Conservation (phyloP, 2,113 vertebrate species). For the Ammodytes dubius region DNA sequence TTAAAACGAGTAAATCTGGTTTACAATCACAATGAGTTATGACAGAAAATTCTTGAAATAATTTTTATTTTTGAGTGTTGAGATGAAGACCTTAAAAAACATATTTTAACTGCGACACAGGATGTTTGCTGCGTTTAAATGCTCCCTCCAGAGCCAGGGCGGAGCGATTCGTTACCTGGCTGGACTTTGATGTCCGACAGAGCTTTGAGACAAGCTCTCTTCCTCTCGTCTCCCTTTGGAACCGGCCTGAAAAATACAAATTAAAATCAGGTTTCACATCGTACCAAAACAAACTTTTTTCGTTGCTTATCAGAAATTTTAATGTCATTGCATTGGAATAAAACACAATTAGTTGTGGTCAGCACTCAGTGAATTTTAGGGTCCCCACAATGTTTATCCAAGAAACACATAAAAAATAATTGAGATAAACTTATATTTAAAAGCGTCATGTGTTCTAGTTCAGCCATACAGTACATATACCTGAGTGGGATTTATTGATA, state of each 20-base stretch:
- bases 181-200: constrained; percentile 97
- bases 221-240: constrained; percentile 97
- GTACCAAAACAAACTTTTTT: not conserved
- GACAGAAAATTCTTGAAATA: not conserved
- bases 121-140: not conserved
- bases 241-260: constrained; percentile 87
- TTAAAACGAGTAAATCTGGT: too few relatives aligned
- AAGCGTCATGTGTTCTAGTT: too few relatives aligned
- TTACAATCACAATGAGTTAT: too few relatives aligned
- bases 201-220: constrained; percentile 93
- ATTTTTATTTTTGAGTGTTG: not conserved
- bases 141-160: not conserved
- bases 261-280: not conserved
- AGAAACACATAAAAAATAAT: too few relatives aligned
- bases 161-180: constrained; percentile 83
- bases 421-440: too few relatives aligned
- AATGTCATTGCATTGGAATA: too few relatives aligned
- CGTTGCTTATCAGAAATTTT: too few relatives aligned
- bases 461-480: too few relatives aligned
- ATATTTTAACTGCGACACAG: not conserved
- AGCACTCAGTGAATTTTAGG: too few relatives aligned
- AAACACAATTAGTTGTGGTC: too few relatives aligned
- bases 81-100: not conserved
- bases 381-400: too few relatives aligned
- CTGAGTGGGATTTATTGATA: too few relatives aligned